Evolutionary conservation across 2,888 invertebrate species (phyloP).

Genomic region (Endomychus coccineus): DNA sequence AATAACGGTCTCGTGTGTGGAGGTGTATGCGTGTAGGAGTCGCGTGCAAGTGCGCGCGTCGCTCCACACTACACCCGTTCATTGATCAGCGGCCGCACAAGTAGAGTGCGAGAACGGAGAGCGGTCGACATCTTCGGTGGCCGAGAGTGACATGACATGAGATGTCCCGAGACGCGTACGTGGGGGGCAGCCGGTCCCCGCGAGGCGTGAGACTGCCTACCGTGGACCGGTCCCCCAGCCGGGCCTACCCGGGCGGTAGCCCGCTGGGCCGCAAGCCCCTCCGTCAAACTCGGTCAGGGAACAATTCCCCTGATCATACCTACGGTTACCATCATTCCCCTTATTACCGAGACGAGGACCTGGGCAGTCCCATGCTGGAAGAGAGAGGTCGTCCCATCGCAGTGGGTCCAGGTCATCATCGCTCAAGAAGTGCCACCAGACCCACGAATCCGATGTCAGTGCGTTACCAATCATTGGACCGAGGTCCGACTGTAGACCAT

Average conservation of each 20-base stretch:
- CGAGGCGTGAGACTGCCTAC: constrained; percentile 71
- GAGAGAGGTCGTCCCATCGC: constrained; percentile 58
- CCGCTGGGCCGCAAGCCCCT: constrained; percentile 39
- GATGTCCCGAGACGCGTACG: constrained; percentile 58
- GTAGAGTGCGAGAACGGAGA: constrained; percentile 22
- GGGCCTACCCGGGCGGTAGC: constrained; percentile 65
- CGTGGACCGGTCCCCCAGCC: constrained; percentile 83
- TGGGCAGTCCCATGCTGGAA: constrained; percentile 78
- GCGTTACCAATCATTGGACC: constrained; percentile 50
- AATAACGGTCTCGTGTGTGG: constrained; percentile 5
- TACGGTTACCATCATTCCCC: constrained; percentile 53
- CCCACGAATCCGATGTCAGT: constrained; percentile 50
- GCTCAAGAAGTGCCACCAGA: constrained; percentile 73
- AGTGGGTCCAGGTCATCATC: constrained; percentile 54
- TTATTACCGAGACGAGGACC: constrained; percentile 72
- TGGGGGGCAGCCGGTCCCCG: constrained; percentile 59
- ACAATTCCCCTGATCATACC: constrained; percentile 53
- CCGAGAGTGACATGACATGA: constrained; percentile 38
- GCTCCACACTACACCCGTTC: constrained; percentile 43
- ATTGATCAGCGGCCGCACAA: constrained; percentile 41
- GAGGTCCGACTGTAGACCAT: constrained; percentile 50
- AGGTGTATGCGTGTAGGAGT: constrained; percentile 28
- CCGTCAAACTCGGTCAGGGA: constrained; percentile 48
- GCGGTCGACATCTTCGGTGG: constrained; percentile 36
- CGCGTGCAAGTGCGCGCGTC: constrained; percentile 38